Conservation (phyloP, 2,888 invertebrate genomes). For the Eristalis tenax region DNA sequence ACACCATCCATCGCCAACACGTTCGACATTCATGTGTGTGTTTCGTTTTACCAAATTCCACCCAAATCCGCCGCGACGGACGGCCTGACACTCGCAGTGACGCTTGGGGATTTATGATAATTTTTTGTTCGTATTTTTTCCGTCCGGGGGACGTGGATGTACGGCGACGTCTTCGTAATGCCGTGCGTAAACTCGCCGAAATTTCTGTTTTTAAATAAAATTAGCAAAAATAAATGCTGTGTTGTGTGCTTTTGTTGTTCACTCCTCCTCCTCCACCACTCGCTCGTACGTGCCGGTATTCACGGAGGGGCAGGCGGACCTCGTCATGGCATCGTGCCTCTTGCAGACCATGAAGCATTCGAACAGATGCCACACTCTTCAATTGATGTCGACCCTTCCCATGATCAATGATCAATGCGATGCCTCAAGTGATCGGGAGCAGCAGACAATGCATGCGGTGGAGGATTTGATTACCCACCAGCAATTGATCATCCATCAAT, state of each 20-base stretch:
- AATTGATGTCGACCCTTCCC: slow-evolving; percentile 1
- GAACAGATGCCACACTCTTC: background rate
- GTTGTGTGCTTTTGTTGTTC: background rate
- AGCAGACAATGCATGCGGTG: slow-evolving; percentile 20
- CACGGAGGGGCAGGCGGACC: background rate
- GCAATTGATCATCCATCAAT: slow-evolving; percentile 33
- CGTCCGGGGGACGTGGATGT: background rate
- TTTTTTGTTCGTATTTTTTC: background rate
- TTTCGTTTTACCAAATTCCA: slow-evolving; percentile 29
- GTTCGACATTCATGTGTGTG: background rate
- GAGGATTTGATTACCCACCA: slow-evolving; percentile 29
- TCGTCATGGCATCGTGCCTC: background rate
- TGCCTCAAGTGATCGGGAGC: slow-evolving; percentile 21
- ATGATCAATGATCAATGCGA: background rate
- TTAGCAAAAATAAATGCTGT: slow-evolving; percentile 23
- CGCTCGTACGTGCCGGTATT: slow-evolving; percentile 25
- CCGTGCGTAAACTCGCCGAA: slow-evolving; percentile 44
- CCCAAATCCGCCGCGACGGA: slow-evolving; percentile 5
- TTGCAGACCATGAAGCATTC: background rate
- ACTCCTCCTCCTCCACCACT: background rate
- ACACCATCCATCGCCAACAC: background rate
- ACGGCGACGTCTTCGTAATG: slow-evolving; percentile 7
- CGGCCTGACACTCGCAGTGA: slow-evolving; percentile 3
- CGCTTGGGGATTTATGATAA: slow-evolving; percentile 40
- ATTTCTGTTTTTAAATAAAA: slow-evolving; percentile 57